Conservation (phyloP, 2,113 vertebrate genomes). For the Aphyosemion australe region DNA sequence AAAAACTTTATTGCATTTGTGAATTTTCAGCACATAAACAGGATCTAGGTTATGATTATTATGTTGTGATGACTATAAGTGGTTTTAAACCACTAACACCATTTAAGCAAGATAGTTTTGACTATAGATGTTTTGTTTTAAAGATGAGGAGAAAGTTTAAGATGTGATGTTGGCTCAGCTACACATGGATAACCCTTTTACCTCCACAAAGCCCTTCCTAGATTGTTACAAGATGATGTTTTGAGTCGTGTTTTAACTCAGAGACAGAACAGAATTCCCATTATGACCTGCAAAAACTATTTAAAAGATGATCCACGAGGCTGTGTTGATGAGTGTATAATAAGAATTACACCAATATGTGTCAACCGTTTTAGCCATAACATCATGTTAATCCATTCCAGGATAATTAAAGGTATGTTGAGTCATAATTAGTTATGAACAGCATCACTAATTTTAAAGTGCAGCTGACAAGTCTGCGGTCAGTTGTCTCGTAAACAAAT, state of each 20-base stretch:
- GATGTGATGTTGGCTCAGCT: constrained; percentile 19
- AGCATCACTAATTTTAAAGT: constrained; percentile 28
- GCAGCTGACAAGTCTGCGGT: constrained; percentile 11
- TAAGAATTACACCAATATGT: too few species aligned
- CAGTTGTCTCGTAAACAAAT: constrained; percentile 6
- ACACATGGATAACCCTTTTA: constrained; percentile 15
- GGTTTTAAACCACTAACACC: constrained; percentile 13
- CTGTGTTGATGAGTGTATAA: too few species aligned
- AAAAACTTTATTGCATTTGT: neutral
- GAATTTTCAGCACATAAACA: neutral
- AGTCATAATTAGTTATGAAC: constrained; percentile 6
- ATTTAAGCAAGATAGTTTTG: constrained; percentile 9
- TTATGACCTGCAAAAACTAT: neutral
- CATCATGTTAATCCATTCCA: too few species aligned
- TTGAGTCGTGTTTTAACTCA: neutral
- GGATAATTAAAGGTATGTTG: too few species aligned
- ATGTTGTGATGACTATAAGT: neutral
- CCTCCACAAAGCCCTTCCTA: neutral
- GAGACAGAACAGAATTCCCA: neutral
- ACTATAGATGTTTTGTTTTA: constrained; percentile 12
- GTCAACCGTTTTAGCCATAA: too few species aligned
- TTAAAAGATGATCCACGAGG: neutral
- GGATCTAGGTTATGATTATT: neutral
- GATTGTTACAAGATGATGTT: neutral
- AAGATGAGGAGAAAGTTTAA: constrained; percentile 31